These are phyloP conservation scores for Psilopogon haemacephalus DNA, from an alignment of 2,113 vertebrate genomes.

Conservation along the genomic window DNA sequence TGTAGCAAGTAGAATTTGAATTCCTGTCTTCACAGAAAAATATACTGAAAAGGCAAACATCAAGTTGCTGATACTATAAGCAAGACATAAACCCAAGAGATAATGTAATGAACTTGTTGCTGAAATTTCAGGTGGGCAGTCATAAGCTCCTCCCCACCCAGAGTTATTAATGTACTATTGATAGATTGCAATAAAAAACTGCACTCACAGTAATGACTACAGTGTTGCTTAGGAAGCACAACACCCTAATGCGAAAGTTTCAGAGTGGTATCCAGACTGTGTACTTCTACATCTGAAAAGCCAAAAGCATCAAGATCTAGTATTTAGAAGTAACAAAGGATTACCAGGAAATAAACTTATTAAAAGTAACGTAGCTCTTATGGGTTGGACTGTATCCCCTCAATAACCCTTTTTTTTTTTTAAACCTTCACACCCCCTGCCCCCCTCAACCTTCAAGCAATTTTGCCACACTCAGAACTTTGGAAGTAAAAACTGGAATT, in stretches of 20 bases:
- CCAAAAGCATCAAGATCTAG: background rate
- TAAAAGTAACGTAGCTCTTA: background rate
- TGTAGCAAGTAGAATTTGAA: background rate
- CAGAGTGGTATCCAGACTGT: background rate
- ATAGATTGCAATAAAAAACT: background rate
- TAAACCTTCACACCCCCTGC: no score
- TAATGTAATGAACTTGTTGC: background rate
- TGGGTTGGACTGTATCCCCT: no score
- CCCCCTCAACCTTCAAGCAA: no score
- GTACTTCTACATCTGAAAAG: background rate
- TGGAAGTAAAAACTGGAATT: no score
- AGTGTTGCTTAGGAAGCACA: background rate
- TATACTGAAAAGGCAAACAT: background rate
- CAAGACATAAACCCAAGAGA: background rate
- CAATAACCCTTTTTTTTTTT: no score
- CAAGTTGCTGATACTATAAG: background rate
- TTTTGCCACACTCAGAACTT: no score
- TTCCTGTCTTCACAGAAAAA: background rate
- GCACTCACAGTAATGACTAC: background rate
- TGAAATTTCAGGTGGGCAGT: background rate
- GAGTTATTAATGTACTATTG: background rate
- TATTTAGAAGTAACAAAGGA: background rate
- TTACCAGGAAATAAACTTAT: background rate
- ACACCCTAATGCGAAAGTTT: background rate
- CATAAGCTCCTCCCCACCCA: background rate